These are phyloP conservation scores for Ichneumoninae sp. DNA, from an alignment of 2,888 invertebrate genomes.

Conservation along the genomic window DNA sequence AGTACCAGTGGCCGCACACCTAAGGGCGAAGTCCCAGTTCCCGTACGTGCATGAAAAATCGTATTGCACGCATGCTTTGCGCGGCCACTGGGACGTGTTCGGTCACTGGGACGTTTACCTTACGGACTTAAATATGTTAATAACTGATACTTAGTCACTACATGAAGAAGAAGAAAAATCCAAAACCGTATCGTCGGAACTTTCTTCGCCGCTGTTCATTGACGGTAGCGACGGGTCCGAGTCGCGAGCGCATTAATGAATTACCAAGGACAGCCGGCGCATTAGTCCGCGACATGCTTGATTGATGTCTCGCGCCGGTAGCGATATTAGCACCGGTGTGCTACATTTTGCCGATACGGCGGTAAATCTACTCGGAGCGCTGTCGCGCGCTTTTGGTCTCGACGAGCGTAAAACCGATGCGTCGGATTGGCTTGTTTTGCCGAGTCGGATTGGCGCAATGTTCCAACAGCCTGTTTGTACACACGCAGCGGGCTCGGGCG, in stretches of 20 bases:
- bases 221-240: slow-evolving; percentile 41
- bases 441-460: slow-evolving; percentile 25
- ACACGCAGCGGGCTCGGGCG: slow-evolving; percentile 14
- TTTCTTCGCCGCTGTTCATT: slow-evolving; percentile 43
- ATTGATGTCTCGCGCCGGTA: not conserved
- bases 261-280: slow-evolving; percentile 53
- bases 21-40: no score
- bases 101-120: no score
- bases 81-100: no score
- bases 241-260: slow-evolving; percentile 58
- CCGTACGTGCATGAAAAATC: no score
- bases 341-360: not conserved
- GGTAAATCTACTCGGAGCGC: not conserved
- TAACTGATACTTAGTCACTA: no score
- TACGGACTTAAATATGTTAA: no score
- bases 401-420: not conserved
- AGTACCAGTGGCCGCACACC: no score
- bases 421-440: not conserved
- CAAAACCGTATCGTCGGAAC: not conserved
- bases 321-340: not conserved
- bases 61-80: no score
- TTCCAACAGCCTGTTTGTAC: slow-evolving; percentile 10
- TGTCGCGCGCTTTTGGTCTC: slow-evolving; percentile 20
- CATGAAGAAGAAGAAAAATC: not conserved
- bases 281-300: slow-evolving; percentile 32